Percentiles rank a stretch among this genome's conserved stretches.
Evolutionary conservation across 2,113 vertebrate species (phyloP).

Genomic region (Piliocolobus tephrosceles): DNA sequence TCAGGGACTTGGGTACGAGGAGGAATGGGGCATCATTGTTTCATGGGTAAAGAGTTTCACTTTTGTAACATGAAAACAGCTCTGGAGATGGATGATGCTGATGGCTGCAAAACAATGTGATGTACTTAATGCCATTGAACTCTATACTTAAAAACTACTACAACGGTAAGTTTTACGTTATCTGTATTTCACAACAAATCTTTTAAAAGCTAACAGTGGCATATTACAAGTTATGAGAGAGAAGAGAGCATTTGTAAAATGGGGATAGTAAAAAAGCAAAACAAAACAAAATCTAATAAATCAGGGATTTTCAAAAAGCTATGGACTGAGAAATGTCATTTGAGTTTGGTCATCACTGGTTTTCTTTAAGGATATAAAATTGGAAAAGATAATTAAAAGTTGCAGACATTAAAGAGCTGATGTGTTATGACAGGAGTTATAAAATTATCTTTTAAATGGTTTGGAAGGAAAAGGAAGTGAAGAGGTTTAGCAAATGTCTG

Average conservation of each 20-base stretch:
- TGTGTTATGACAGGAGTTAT: background rate
- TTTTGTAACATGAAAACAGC: background rate
- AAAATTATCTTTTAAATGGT: background rate
- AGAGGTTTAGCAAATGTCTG: background rate
- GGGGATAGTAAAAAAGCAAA: background rate
- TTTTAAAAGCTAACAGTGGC: background rate
- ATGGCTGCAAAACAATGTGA: background rate
- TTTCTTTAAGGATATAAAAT: background rate
- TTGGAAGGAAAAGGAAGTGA: background rate
- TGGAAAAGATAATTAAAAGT: background rate
- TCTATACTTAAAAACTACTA: background rate
- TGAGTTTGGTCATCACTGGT: background rate
- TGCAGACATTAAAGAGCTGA: background rate
- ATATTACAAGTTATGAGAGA: background rate
- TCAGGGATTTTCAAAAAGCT: background rate
- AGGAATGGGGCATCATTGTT: background rate
- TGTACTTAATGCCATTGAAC: background rate
- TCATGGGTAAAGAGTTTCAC: background rate
- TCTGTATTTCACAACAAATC: background rate
- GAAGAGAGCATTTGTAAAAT: background rate
- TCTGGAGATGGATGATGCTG: background rate
- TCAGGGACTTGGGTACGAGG: background rate
- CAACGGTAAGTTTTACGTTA: background rate
- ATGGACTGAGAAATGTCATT: background rate
- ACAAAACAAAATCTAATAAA: background rate